Percentiles rank a stretch among this genome's conserved stretches.
Evolutionary conservation across 2,888 invertebrate genomes (phyloP).

Genomic region (Mimachlamys varia): DNA sequence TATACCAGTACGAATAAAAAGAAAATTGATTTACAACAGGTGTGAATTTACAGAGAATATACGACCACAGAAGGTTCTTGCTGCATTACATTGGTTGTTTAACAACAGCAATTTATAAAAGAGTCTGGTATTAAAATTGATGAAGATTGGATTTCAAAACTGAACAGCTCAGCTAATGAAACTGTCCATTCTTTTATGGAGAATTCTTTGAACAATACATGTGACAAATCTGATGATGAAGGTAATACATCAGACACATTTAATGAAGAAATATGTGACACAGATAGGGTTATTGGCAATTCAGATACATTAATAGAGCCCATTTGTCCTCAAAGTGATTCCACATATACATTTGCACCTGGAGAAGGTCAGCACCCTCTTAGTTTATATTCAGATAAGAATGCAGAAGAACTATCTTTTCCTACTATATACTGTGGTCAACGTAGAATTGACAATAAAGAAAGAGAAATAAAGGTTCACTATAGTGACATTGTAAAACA

Average conservation of each 20-base stretch:
- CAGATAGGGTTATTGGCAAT: not conserved
- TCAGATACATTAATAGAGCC: slow-evolving; percentile 34
- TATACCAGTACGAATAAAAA: slow-evolving; percentile 59
- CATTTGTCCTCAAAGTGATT: not conserved
- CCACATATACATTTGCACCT: slow-evolving; percentile 53
- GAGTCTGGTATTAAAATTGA: slow-evolving; percentile 36
- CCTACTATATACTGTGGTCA: slow-evolving; percentile 34
- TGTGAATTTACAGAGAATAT: slow-evolving; percentile 54
- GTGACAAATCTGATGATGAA: not conserved
- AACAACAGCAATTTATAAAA: slow-evolving; percentile 53
- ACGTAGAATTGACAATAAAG: slow-evolving; percentile 45
- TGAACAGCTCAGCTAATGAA: not conserved
- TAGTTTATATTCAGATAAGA: slow-evolving; percentile 44
- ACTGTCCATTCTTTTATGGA: not conserved
- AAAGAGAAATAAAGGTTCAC: slow-evolving; percentile 48
- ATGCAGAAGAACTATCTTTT: not conserved
- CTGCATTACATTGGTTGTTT: slow-evolving; percentile 56
- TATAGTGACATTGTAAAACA: slow-evolving; percentile 56
- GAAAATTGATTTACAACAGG: slow-evolving; percentile 54
- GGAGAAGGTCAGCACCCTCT: slow-evolving; percentile 51
- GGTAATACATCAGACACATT: not conserved
- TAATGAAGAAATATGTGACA: slow-evolving; percentile 28
- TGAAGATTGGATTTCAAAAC: not conserved
- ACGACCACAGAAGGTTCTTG: slow-evolving; percentile 51
- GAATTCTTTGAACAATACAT: not conserved